phyloP scores from a whole-genome alignment of 2,797 vertebrate genomes.

The Urophycis tenuis region DNA sequence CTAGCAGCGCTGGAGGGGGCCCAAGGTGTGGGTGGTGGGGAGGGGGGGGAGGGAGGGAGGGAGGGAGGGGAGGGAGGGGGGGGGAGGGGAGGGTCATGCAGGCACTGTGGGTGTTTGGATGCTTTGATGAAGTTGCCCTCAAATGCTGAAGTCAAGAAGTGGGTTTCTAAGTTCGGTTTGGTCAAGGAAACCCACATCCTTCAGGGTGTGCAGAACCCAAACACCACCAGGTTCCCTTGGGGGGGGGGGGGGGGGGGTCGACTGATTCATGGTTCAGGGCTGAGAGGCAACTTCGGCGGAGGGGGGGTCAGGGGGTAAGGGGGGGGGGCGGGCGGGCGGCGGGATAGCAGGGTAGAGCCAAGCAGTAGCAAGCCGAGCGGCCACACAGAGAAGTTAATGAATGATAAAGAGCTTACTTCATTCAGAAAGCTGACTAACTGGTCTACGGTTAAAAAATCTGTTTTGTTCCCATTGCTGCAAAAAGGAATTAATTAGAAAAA shows the following conservation, averaged over 20 bases:
- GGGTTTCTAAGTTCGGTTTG: slow-evolving; percentile 23
- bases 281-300: slow-evolving; percentile 58
- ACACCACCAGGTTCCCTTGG: neutral
- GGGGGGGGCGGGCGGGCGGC: no score
- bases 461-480: slow-evolving; percentile 99
- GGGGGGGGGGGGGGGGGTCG: no score
- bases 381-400: slow-evolving; percentile 94
- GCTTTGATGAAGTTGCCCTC: slow-evolving; percentile 58
- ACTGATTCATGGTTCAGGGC: slow-evolving; percentile 3
- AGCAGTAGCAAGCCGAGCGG: slow-evolving; percentile 67
- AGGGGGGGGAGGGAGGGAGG: slow-evolving; percentile 24
- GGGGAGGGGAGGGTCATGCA: slow-evolving; percentile 46
- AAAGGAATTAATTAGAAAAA: slow-evolving; percentile 90
- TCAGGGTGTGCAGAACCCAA: neutral
- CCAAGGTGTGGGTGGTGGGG: slow-evolving; percentile 11
- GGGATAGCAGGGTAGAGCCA: slow-evolving; percentile 7
- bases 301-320: neutral
- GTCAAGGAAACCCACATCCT: neutral
- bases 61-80: slow-evolving; percentile 19
- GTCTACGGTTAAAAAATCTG: slow-evolving; percentile 99
- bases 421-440: slow-evolving; percentile 99
- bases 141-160: slow-evolving; percentile 37
- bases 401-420: slow-evolving; percentile 99
- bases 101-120: slow-evolving; percentile 13
- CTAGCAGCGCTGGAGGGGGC: slow-evolving; percentile 3